phyloP scores from a whole-genome alignment of 2,113 vertebrate genomes.

The Eurystomus gularis region DNA sequence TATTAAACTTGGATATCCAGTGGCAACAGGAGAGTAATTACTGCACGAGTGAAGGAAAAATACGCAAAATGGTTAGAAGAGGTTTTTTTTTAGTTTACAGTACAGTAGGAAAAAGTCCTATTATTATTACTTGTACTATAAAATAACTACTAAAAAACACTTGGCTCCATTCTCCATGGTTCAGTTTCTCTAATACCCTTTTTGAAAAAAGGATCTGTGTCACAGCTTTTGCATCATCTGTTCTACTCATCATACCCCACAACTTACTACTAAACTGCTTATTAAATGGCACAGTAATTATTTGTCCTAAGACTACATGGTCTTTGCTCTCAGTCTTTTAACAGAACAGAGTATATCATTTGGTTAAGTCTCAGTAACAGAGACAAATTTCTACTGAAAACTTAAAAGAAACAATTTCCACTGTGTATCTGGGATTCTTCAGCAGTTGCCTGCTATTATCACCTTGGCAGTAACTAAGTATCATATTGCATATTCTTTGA shows the following conservation, averaged over 20 bases:
- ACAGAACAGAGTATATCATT: neutral
- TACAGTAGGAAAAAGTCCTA: neutral
- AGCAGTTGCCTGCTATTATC: neutral
- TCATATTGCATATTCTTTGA: neutral
- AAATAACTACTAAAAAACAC: neutral
- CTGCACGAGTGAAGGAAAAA: neutral
- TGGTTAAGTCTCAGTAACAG: neutral
- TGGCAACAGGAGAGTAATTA: neutral
- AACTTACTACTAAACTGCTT: neutral
- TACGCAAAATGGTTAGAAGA: neutral
- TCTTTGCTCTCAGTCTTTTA: neutral
- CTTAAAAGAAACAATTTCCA: neutral
- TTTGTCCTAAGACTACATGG: neutral
- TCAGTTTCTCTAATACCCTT: neutral
- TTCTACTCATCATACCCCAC: neutral
- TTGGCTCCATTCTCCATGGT: neutral
- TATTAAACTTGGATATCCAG: neutral
- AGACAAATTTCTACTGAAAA: neutral
- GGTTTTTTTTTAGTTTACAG: neutral
- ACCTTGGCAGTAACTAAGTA: neutral
- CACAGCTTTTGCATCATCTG: neutral
- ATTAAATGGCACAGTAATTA: neutral
- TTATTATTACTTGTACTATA: neutral
- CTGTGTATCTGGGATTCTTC: neutral
- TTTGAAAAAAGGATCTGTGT: neutral